phyloP scores from a whole-genome alignment of 2,888 invertebrate species.

The Hyppa rectilinea region DNA sequence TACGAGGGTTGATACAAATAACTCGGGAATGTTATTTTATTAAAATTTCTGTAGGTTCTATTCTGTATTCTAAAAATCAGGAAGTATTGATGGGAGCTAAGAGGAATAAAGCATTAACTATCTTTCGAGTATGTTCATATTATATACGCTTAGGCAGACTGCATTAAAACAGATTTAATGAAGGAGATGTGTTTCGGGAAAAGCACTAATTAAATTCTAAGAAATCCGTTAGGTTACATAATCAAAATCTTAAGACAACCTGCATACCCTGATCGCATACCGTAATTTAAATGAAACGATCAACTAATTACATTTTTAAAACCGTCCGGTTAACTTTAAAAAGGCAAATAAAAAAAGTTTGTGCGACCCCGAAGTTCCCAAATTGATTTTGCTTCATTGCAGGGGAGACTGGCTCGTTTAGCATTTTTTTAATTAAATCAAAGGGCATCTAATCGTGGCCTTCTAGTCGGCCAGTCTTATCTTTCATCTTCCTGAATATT shows the following conservation, averaged over 20 bases:
- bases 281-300: constrained; percentile 50
- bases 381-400: constrained; percentile 82
- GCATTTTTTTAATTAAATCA: constrained; percentile 88
- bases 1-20: background rate
- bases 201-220: background rate
- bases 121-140: no score
- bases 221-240: no score
- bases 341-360: constrained; percentile 76
- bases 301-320: constrained; percentile 67
- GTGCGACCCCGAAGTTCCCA: constrained; percentile 77
- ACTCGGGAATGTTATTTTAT: background rate
- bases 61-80: background rate
- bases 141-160: no score
- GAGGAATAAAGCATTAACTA: no score
- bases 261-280: constrained; percentile 12
- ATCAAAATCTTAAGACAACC: constrained; percentile 7
- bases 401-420: constrained; percentile 80
- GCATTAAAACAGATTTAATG: background rate
- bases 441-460: constrained; percentile 76
- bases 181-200: background rate
- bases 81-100: no score
- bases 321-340: constrained; percentile 70
- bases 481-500: constrained; percentile 66
- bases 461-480: constrained; percentile 67
- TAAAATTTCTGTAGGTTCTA: background rate